Conservation (phyloP, 2,113 vertebrate genomes). For the Neotragus pygmaeus region DNA sequence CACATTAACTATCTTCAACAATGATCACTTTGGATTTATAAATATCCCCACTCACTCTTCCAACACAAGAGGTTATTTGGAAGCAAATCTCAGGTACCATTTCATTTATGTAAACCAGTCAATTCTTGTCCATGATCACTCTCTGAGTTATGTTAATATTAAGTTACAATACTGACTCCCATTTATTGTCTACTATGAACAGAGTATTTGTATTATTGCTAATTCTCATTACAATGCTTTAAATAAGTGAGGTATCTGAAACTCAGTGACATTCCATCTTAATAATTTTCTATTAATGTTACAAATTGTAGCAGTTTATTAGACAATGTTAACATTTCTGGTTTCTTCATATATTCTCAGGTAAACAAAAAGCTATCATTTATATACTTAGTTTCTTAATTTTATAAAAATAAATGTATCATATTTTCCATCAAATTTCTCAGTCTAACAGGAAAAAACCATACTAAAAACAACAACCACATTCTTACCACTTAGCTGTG, state of each 20-base stretch:
- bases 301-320: background rate
- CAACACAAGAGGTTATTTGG: background rate
- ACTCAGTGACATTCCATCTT: background rate
- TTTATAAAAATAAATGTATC: constrained; percentile 4
- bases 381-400: background rate
- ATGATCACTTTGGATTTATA: background rate
- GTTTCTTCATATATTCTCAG: background rate
- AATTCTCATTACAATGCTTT: background rate
- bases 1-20: background rate
- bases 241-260: constrained; percentile 9
- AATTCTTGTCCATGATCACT: background rate
- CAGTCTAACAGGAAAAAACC: background rate
- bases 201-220: background rate
- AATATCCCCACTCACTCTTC: background rate
- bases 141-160: background rate
- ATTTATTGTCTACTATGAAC: background rate
- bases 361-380: background rate
- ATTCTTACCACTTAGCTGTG: background rate
- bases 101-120: background rate
- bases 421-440: constrained; percentile 26
- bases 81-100: constrained; percentile 7
- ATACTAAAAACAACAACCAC: background rate
- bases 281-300: constrained; percentile 20
- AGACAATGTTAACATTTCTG: constrained; percentile 19
- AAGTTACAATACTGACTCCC: background rate